Evolutionary conservation across 2,888 invertebrate genomes (phyloP), one percentile per base, ranked within the genome.

Genomic region (Hirtodrosophila trivittata): DNA sequence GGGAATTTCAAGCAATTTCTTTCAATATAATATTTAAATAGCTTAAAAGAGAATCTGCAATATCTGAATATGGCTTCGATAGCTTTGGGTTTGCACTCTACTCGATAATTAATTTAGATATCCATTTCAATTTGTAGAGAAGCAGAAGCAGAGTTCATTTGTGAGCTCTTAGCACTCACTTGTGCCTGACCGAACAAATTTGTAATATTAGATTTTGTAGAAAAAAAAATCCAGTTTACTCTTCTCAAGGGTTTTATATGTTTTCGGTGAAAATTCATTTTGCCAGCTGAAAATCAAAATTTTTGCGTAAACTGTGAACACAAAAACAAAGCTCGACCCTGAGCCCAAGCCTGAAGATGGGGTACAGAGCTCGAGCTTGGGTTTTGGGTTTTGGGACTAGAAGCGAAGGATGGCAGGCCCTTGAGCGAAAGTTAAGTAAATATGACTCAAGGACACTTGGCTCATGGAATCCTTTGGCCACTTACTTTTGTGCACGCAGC

Each of bases 391-490:
- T 33, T 50, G 47, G 13, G 6, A 32, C 8, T 28, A 7, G 9
- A 16, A 1, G 38, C 10, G 12, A 33, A 37, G 37, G 43, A 30
- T 54, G 71, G 41, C 65, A 65, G 52, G 47, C 68, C 54, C 74
- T 75, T 66, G 66, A 72, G 75, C 57, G 63, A 75, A 71, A 80
- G 83, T 80, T 83, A 80, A 80, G 80, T 80, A 83, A 80, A 80
- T 80, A 83, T 83, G 77, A 77, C 72, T 80, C 83, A 80, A 80
- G 80, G 77, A 83, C 83, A 83, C 80, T 80, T 66, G 74, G 59
- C 67, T 65, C 64, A 60, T 58, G 75, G 72, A 72, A 80, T 80
- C 77, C 80, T 71, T 78, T 80, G 77, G 83, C 82, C 76, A 82
- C 83, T 82, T 74, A 71, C 74, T 68, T 73, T 73, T 65, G 62